Evolutionary conservation across 2,888 invertebrate genomes (phyloP).

Genomic region (Phytoseiulus persimilis): DNA sequence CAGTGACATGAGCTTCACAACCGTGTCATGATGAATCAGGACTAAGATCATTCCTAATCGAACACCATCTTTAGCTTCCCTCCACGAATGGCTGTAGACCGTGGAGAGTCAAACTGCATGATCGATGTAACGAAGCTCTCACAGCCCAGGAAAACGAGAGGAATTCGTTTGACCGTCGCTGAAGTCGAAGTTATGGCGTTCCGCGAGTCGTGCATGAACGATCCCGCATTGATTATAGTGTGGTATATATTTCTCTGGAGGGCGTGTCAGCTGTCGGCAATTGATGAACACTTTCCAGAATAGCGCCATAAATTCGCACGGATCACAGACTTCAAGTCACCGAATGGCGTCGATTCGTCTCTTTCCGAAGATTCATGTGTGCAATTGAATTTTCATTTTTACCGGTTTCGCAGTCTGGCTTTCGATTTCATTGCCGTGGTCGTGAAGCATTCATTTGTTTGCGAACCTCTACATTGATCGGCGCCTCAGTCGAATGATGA

Average conservation of each 20-base stretch:
- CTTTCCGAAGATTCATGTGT: background rate
- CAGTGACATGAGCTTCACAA: too few relatives aligned
- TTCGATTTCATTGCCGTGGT: background rate
- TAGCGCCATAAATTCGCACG: background rate
- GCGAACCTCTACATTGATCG: too few relatives aligned
- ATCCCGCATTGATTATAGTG: background rate
- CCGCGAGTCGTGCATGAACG: background rate
- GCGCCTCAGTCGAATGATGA: too few relatives aligned
- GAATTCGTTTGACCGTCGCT: background rate
- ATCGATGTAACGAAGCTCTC: too few relatives aligned
- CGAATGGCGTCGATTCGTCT: background rate
- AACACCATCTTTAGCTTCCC: too few relatives aligned
- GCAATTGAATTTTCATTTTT: background rate
- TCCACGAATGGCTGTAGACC: too few relatives aligned
- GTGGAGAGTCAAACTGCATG: too few relatives aligned
- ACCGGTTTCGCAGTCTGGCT: background rate
- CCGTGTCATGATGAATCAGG: too few relatives aligned
- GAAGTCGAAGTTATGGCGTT: background rate
- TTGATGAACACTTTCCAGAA: constrained; percentile 5
- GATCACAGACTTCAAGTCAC: background rate
- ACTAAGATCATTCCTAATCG: too few relatives aligned
- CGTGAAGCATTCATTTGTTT: background rate
- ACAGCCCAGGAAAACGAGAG: background rate
- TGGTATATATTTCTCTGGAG: constrained; percentile 5
- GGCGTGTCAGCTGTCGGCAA: background rate